phyloP scores from a whole-genome alignment of 2,888 invertebrate genomes.

The Megastigmus dorsalis region DNA sequence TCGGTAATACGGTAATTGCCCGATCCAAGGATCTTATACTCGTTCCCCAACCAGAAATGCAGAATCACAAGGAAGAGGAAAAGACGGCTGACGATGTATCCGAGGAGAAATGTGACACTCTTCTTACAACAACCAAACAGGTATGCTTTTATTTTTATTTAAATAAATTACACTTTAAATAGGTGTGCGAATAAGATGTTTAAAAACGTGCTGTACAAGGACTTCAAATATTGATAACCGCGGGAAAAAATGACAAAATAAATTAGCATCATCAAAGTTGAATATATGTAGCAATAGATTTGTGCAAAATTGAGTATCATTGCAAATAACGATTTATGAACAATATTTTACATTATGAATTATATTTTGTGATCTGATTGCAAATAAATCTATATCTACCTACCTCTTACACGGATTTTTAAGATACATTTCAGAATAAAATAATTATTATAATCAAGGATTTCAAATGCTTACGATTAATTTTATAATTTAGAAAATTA shows the following conservation, averaged over 20 bases:
- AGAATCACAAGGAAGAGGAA: conserved; percentile 74
- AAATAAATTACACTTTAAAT: too few species aligned
- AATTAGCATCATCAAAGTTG: too few species aligned
- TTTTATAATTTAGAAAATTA: too few species aligned
- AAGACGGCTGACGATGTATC: background rate
- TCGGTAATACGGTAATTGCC: conserved; percentile 81
- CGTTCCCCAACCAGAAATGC: conserved; percentile 82
- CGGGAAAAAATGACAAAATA: background rate
- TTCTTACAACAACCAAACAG: conserved; percentile 42
- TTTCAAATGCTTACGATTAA: too few species aligned
- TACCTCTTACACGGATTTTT: too few species aligned
- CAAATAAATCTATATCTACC: too few species aligned
- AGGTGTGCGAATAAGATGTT: too few species aligned
- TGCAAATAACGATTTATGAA: too few species aligned
- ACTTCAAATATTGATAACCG: background rate
- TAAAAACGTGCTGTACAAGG: background rate
- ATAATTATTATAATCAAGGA: too few species aligned
- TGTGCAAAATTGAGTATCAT: background rate
- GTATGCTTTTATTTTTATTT: conserved; percentile 21
- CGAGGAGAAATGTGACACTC: conserved; percentile 45
- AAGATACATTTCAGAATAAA: too few species aligned
- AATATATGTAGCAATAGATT: background rate
- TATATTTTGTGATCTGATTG: too few species aligned
- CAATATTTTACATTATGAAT: too few species aligned
- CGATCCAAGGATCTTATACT: conserved; percentile 83